Evolutionary conservation across 2,888 invertebrate genomes (phyloP), one percentile per base, ranked within the genome.

Genomic region (Notodonta ziczac): DNA sequence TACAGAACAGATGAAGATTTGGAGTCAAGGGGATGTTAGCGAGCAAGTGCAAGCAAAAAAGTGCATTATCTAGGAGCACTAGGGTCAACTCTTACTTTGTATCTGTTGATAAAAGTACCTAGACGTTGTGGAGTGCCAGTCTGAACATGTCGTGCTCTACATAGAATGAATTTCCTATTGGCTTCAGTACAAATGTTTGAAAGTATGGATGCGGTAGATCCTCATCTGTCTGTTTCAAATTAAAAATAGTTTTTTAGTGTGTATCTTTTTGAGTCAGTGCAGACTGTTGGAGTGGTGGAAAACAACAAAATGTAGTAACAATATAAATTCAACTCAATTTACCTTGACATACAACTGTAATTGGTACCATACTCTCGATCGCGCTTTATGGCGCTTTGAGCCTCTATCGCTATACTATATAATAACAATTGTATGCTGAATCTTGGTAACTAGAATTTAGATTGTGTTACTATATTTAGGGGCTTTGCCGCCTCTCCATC

Each of bases 91-190:
- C 89, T 83, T 86, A 85, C 85, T 84, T 86, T 78, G 67, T 69
- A 69, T 67, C 68, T 72, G 71, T 63, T 72, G 77, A 67, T 70
- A 67, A 65, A 74, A 67, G 73, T 76, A 71, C 70, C 82, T 89
- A 91, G 66, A 84, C 67, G 94, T 98, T 97, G 93, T 98, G 98
- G 81, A 99, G 95, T 77, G 97, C 97, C 87, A 99, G 96, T 90
- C 98, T 96, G 95, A 99, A 99, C 90, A 98, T 96, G 93, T 99
- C 98, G 91, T 98, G 98, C 93, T 98, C 97, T 87, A 98, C 96
- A 94, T 97, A 98, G 95, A 97, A 99, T 87, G 97, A 97, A 88
- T 95, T 96, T 89, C 96, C 97, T 87, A 97, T 95, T 77, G 97
- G 97, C 94, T 97, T 98, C 94, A 99, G 94, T 81, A 98, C 96